phyloP scores from a whole-genome alignment of 2,888 invertebrate species.

The Hybos culiciformis region DNA sequence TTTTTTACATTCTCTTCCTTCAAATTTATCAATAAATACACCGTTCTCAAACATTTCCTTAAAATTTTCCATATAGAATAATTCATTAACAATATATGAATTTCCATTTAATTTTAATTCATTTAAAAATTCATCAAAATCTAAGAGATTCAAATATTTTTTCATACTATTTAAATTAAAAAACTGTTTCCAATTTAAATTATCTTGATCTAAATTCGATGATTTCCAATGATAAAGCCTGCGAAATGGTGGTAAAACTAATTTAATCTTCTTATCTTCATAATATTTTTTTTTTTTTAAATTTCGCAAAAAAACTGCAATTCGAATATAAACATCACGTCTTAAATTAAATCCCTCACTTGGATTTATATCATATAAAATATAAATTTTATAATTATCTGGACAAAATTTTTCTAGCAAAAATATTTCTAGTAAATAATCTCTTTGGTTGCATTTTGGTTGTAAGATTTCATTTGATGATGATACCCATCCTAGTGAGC shows the following conservation, averaged over 20 bases:
- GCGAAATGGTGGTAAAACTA: constrained; percentile 89
- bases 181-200: constrained; percentile 67
- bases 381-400: too few relatives aligned
- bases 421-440: too few relatives aligned
- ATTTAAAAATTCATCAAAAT: constrained; percentile 65
- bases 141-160: constrained; percentile 62
- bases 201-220: constrained; percentile 40
- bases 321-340: constrained; percentile 88
- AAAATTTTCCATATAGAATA: constrained; percentile 74
- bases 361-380: constrained; percentile 88
- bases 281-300: constrained; percentile 41
- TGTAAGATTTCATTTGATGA: too few relatives aligned
- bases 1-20: constrained; percentile 40
- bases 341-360: constrained; percentile 95
- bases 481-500: too few relatives aligned
- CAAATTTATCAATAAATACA: constrained; percentile 71
- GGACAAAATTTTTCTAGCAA: too few relatives aligned
- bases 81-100: constrained; percentile 42
- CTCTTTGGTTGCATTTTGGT: too few relatives aligned
- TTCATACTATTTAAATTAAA: constrained; percentile 72
- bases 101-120: constrained; percentile 41
- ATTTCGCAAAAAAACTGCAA: constrained; percentile 68
- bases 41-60: constrained; percentile 71
- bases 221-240: constrained; percentile 81
- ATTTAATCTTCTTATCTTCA: constrained; percentile 40